Percentiles rank a stretch among this genome's conserved stretches.
phyloP scores from a whole-genome alignment of 2,113 vertebrate species.

The Hemiprocne comata region DNA sequence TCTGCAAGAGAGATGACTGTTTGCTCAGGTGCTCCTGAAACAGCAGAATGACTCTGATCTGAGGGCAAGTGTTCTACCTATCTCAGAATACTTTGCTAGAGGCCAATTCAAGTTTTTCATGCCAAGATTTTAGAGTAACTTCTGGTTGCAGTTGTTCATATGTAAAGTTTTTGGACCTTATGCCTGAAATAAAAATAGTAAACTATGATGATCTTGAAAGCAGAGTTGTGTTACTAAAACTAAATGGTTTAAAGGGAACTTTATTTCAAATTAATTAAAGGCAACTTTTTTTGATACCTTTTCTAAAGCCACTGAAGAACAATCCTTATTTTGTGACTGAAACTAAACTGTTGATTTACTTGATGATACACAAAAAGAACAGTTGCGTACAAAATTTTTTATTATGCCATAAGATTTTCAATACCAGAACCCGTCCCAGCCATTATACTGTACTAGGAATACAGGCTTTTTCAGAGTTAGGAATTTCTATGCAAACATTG shows the following conservation, averaged over 20 bases:
- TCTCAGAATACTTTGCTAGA: background rate
- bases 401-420: background rate
- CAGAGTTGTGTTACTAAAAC: background rate
- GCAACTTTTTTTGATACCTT: background rate
- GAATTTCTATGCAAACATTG: background rate
- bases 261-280: background rate
- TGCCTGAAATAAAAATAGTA: background rate
- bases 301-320: background rate
- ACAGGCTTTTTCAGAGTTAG: background rate
- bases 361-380: background rate
- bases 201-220: background rate
- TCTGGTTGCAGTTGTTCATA: background rate
- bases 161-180: background rate
- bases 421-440: background rate
- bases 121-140: background rate
- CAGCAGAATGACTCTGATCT: background rate
- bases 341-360: background rate
- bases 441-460: background rate
- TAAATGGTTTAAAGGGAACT: background rate
- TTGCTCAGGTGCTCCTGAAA: background rate
- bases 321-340: background rate
- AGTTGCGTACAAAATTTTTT: background rate
- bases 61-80: background rate
- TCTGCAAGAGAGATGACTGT: too few species aligned
- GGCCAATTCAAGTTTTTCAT: background rate